phyloP scores from a whole-genome alignment of 2,113 vertebrate species.

The Gracilinanus agilis region DNA sequence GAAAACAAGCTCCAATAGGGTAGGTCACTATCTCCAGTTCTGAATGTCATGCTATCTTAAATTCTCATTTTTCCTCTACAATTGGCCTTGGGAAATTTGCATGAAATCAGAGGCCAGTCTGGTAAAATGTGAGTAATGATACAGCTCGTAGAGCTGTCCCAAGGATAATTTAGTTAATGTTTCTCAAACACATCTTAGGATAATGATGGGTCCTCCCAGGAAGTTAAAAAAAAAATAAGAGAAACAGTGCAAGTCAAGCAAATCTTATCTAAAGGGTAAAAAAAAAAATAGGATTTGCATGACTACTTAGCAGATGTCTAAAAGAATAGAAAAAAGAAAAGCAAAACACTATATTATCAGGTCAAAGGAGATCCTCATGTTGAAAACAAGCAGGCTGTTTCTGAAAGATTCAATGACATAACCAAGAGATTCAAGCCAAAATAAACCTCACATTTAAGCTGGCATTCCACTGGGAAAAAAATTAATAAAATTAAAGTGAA shows the following conservation, averaged over 20 bases:
- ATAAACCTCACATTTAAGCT: constrained; percentile 6
- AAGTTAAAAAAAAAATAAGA: background rate
- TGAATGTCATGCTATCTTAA: constrained; percentile 34
- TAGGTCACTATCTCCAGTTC: constrained; percentile 1
- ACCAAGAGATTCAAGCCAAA: background rate
- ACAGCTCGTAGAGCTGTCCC: constrained; percentile 13
- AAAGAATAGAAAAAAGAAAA: constrained; percentile 21
- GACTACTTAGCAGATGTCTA: background rate
- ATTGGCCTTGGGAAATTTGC: constrained; percentile 25
- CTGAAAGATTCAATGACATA: background rate
- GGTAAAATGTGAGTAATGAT: constrained; percentile 41
- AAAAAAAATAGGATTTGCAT: background rate
- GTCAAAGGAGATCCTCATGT: background rate
- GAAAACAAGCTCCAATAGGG: constrained; percentile 26
- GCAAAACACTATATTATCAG: constrained; percentile 10
- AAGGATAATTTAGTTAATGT: constrained; percentile 48
- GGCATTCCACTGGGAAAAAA: constrained; percentile 39
- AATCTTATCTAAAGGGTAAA: background rate
- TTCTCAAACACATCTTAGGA: constrained; percentile 30
- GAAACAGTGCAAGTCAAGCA: background rate
- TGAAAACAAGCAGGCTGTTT: constrained; percentile 40
- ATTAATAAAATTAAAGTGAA: constrained; percentile 24
- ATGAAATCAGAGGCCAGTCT: constrained; percentile 39
- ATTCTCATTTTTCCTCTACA: constrained; percentile 4
- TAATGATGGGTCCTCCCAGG: constrained; percentile 44